A percentile compares a stretch with the other conserved stretches of the same genome.
Evolutionary conservation across 2,797 vertebrate species (phyloP).

Genomic region (Orestias chungarensis): DNA sequence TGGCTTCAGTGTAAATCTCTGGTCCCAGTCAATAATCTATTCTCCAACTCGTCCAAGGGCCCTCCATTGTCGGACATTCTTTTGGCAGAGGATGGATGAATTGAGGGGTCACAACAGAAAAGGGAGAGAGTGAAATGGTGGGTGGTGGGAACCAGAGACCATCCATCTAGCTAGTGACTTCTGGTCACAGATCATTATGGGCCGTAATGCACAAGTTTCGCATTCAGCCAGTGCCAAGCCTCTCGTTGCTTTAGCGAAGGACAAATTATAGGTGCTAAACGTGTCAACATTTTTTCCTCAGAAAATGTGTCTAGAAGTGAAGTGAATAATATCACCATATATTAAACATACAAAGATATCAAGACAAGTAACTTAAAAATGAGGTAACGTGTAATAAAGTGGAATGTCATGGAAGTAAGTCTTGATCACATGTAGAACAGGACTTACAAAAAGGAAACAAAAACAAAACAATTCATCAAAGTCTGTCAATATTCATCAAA

Average conservation of each 20-base stretch:
- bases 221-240: constrained; percentile 41
- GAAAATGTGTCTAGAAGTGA: neutral
- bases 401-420: neutral
- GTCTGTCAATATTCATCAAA: neutral
- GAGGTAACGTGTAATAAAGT: neutral
- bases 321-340: too few species aligned
- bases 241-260: constrained; percentile 37
- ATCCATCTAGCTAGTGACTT: constrained; percentile 76
- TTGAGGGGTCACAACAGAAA: constrained; percentile 49
- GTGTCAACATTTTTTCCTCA: neutral
- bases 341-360: neutral
- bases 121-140: constrained; percentile 62
- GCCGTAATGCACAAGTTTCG: constrained; percentile 61
- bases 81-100: constrained; percentile 69
- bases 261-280: constrained; percentile 26
- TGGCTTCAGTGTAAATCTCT: constrained; percentile 81
- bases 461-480: neutral
- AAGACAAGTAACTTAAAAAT: neutral
- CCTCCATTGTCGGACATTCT: constrained; percentile 74
- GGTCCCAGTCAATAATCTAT: constrained; percentile 81
- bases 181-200: constrained; percentile 78
- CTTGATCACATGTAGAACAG: neutral
- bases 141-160: constrained; percentile 63
- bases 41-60: constrained; percentile 73
- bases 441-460: neutral